These are phyloP conservation scores for Ceraclea dissimilis DNA, from an alignment of 2,888 invertebrate species.

Conservation along the genomic window DNA sequence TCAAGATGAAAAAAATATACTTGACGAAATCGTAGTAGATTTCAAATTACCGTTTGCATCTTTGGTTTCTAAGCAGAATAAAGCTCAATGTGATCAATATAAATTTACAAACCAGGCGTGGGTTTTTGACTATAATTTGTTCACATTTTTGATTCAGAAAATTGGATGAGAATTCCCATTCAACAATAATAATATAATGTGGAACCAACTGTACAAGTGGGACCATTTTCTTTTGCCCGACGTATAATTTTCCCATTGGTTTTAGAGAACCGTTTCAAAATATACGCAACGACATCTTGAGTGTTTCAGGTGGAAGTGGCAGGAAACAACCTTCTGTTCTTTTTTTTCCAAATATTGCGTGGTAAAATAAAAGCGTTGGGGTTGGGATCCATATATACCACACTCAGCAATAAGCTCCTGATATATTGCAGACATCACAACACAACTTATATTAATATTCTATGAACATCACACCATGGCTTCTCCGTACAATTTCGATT, in stretches of 20 bases:
- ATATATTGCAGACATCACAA: slow-evolving; percentile 17
- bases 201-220: neutral
- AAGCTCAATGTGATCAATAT: too few relatives aligned
- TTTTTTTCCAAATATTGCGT: neutral
- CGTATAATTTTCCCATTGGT: neutral
- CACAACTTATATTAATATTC: slow-evolving; percentile 18
- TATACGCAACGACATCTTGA: slow-evolving; percentile 1
- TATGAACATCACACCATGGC: slow-evolving; percentile 7
- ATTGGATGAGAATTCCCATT: neutral
- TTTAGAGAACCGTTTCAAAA: slow-evolving; percentile 1
- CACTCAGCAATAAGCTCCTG: slow-evolving; percentile 6
- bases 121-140: neutral
- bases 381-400: neutral
- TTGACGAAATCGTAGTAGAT: too few relatives aligned
- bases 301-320: neutral
- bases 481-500: neutral
- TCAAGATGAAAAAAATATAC: too few relatives aligned
- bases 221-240: neutral
- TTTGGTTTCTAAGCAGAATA: too few relatives aligned
- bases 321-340: neutral
- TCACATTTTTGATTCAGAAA: too few relatives aligned
- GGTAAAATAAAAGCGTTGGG: neutral
- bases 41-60: too few relatives aligned
- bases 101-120: too few relatives aligned
- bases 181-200: neutral